phyloP scores from a whole-genome alignment of 53 echinoderm and acorn worm species.

The Holothuria leucospilota region DNA sequence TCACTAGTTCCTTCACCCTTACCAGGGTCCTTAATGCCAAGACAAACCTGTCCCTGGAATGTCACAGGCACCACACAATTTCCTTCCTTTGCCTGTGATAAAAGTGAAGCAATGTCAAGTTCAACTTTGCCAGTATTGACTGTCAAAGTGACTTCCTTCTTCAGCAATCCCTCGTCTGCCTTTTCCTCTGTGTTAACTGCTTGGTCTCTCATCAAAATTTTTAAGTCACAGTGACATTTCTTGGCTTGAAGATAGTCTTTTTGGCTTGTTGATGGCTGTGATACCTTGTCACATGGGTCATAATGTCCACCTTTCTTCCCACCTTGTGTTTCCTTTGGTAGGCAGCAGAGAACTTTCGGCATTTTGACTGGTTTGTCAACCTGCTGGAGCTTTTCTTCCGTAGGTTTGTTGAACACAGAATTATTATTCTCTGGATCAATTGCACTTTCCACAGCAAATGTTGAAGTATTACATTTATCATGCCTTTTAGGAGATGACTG shows the following conservation, averaged over 20 bases:
- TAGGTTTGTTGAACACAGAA: no score
- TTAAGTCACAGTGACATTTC: conserved; percentile 30
- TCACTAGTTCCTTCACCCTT: no score
- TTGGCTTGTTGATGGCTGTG: not conserved
- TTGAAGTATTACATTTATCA: no score
- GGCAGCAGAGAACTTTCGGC: not conserved
- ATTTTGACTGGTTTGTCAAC: no score
- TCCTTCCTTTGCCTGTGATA: not conserved
- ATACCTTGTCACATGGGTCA: not conserved
- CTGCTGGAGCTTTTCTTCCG: no score
- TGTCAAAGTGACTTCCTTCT: conserved; percentile 1
- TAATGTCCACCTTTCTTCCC: not conserved
- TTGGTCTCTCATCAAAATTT: conserved; percentile 15
- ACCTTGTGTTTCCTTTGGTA: not conserved
- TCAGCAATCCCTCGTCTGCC: not conserved
- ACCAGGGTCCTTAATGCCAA: not conserved
- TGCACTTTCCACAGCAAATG: no score
- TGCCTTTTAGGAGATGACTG: no score
- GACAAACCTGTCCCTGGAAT: conserved; percentile 9
- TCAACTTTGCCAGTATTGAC: conserved; percentile 33
- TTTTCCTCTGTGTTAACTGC: conserved; percentile 24
- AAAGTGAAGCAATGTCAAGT: not conserved
- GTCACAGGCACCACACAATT: conserved; percentile 10
- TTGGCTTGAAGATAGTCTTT: not conserved
- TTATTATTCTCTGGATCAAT: no score